Evolutionary conservation across 1,140 invertebrate genomes (phyloP), one percentile per base, ranked within the genome.

Genomic region (Acromyrmex echinatior): DNA sequence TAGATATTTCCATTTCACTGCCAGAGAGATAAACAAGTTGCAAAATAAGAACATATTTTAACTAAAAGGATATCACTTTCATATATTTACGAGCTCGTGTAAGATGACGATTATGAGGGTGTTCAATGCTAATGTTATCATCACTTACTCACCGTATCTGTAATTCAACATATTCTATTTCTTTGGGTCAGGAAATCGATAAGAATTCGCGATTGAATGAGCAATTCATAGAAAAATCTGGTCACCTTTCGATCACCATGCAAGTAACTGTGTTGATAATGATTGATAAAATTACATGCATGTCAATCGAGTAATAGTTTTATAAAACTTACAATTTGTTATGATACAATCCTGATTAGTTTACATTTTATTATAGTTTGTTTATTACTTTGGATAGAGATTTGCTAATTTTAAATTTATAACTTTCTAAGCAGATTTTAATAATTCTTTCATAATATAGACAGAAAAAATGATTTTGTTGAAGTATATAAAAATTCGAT

Each of bases 51-150:
- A 45, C 51, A 39, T 12, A 25, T 35, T 49, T 45, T 71, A 10
- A 6, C 1, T 51, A 58, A 91, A 91, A 90, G 77, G 63, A 88
- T 87, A 86, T 88, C 53, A 70, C 65, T 90, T 80, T 76, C 79
- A 53, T 53, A 56, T n/a, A 9, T 35, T 5, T 39, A 12, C 25
- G n/a, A 49, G 9, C 14, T 60, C 12, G 25, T 62, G 21, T 14
- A 65, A 71, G 31, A 77, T 78, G 31, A 60, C 28, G 28, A 56
- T 28, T 25, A 66, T 49, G 60, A 60, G 35, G 88, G 58, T 60
- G 73, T 76, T 80, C 80, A 76, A 71, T 60, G 18, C 60, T 51
- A 7, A 62, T 12, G 14, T 51, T 45, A 7, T 68, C 56, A 53
- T 21, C 21, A 56, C 58, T 80, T 68, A 56, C n/a, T 60, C 12